Conservation (phyloP, 2,888 invertebrate genomes). For the Brachyptera risi region DNA sequence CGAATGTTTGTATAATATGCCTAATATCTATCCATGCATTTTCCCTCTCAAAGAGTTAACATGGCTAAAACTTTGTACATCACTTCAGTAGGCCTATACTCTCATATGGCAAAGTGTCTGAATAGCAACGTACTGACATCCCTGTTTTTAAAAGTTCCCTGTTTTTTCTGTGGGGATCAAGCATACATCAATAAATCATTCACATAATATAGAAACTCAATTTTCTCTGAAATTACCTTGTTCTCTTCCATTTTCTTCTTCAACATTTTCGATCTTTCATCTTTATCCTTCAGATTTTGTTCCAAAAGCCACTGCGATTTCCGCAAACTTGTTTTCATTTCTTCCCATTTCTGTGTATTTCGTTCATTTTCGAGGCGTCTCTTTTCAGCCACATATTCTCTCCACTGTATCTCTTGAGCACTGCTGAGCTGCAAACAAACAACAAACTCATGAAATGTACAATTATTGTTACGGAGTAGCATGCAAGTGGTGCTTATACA, state of each 20-base stretch:
- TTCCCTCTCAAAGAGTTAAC: too few species aligned
- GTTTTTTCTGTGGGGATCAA: background rate
- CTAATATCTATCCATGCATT: too few species aligned
- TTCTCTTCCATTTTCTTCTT: slow-evolving; percentile 39
- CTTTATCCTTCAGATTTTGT: slow-evolving; percentile 37
- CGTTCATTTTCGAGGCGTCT: slow-evolving; percentile 38
- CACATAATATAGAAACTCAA: background rate
- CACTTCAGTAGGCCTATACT: too few species aligned
- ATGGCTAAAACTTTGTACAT: too few species aligned
- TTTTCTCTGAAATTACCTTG: slow-evolving; percentile 38
- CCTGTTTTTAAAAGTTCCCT: too few species aligned
- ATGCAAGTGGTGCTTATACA: too few species aligned
- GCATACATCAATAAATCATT: background rate
- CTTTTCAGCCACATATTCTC: slow-evolving; percentile 39
- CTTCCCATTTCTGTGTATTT: slow-evolving; percentile 38
- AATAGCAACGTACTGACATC: too few species aligned
- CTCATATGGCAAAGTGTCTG: too few species aligned
- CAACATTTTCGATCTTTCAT: slow-evolving; percentile 37
- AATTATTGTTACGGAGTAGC: too few species aligned
- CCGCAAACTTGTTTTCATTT: slow-evolving; percentile 39
- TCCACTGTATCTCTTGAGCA: slow-evolving; percentile 38
- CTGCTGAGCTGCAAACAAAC: slow-evolving; percentile 38
- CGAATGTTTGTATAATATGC: too few species aligned
- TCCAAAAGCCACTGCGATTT: slow-evolving; percentile 39
- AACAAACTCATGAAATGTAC: too few species aligned